A percentile compares a stretch with the other conserved stretches of the same genome.
Conservation (phyloP, 2,113 vertebrate species). For the Eonycteris spelaea region DNA sequence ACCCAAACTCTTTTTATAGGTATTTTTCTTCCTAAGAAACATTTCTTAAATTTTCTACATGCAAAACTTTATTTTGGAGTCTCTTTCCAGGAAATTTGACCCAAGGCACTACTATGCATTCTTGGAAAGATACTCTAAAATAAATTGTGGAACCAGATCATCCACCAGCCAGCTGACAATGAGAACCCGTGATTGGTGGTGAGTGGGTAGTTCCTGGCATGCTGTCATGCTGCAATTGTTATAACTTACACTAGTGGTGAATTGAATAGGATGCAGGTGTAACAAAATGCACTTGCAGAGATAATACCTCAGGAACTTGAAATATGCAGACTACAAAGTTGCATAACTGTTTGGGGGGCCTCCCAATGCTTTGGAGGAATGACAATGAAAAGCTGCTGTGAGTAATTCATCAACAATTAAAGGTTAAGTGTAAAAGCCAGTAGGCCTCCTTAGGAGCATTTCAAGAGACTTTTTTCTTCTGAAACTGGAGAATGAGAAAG, state of each 20-base stretch:
- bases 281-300: background rate
- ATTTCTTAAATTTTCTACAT: background rate
- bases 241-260: background rate
- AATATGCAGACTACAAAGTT: background rate
- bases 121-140: background rate
- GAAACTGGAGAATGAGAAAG: background rate
- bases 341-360: background rate
- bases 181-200: no score
- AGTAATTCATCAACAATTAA: background rate
- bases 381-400: background rate
- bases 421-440: background rate
- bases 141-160: background rate
- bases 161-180: background rate
- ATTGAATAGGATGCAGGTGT: background rate
- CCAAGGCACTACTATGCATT: background rate
- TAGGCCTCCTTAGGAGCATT: background rate
- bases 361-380: no score
- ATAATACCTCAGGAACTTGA: background rate
- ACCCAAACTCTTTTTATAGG: background rate
- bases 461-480: background rate
- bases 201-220: background rate
- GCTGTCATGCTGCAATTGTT: background rate
- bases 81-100: background rate
- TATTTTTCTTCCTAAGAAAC: background rate
- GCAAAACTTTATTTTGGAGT: background rate